Evolutionary conservation across 2,888 invertebrate genomes (phyloP), one percentile per base, ranked within the genome.

Genomic region (Drosophila meridionalis): DNA sequence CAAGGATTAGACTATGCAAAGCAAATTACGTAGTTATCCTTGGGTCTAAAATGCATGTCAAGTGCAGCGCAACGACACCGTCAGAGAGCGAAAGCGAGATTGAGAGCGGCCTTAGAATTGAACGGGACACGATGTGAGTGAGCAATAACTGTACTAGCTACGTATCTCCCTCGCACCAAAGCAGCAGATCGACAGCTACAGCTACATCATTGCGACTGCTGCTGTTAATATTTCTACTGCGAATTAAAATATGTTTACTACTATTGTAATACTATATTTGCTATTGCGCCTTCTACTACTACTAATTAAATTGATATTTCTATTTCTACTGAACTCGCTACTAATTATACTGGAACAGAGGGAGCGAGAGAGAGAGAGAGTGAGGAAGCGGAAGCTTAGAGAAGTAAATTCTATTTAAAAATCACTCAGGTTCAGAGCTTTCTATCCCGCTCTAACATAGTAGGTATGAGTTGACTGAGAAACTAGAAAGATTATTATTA

Each of bases 1-100:
- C 89, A 87, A 87, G 89, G 87, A 87, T 89, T 89, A 80, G 78
- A 70, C 64, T 78, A 73, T 74, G 76, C 66, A 75, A 74, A 78
- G 76, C 76, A 76, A 77, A 78, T 80, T 74, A 73, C 78, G 62
- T 70, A 74, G 71, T 64, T 73, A 82, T 87, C 80, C 87, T 82
- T 75, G 74, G 63, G 68, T 76, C 63, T 64, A 61, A 68, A 74
- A 68, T 67, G 60, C 56, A 64, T 75, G 65, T 76, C 76, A 76
- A 78, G 64, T 67, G 75, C 66, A 53, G 45, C 61, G 45, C 65
- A 62, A 26, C 42, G 52, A 52, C 56, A 32, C 28, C 9, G 50
- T 6, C 45, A 20, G 40, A 56, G 14, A 59, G 40, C 61, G 36
- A 43, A 14, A 50, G 8, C 40, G n/a, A 58, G 7, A 36, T 28